Percentiles rank a stretch among this genome's conserved stretches.
phyloP scores from a whole-genome alignment of 2,113 vertebrate genomes.

The Scolopax mira region DNA sequence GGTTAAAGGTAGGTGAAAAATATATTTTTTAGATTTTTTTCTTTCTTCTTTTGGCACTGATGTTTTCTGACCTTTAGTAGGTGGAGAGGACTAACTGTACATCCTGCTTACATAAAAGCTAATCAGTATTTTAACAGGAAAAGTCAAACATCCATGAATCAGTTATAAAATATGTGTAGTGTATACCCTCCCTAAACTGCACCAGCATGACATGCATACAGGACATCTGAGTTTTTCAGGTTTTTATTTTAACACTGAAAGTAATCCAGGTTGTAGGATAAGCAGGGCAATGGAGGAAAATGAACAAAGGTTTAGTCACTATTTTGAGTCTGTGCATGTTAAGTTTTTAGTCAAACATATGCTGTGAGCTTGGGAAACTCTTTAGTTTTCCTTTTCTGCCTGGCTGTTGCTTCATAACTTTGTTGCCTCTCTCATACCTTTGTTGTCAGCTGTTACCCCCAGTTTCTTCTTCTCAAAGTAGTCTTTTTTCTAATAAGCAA shows the following conservation, averaged over 20 bases:
- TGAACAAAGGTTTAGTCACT: background rate
- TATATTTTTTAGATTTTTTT: background rate
- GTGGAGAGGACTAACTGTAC: background rate
- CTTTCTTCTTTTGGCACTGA: background rate
- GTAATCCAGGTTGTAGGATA: background rate
- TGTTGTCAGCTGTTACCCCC: background rate
- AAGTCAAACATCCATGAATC: background rate
- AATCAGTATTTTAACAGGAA: constrained; percentile 2
- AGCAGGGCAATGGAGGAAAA: background rate
- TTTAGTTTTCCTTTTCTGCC: background rate
- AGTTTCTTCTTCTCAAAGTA: background rate
- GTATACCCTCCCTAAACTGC: background rate
- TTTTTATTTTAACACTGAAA: background rate
- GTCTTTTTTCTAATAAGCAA: background rate
- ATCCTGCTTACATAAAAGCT: constrained; percentile 12
- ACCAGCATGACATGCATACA: background rate
- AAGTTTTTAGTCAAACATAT: background rate
- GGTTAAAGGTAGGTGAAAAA: background rate
- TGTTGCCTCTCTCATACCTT: background rate
- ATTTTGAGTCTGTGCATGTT: background rate
- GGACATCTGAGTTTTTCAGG: background rate
- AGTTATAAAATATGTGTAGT: background rate
- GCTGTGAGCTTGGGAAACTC: background rate
- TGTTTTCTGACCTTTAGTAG: background rate
- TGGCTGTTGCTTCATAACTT: background rate